Percentiles rank a stretch among this genome's conserved stretches.
Conservation (phyloP, 1,140 invertebrate species). For the Schlechtendalia chinensis region DNA sequence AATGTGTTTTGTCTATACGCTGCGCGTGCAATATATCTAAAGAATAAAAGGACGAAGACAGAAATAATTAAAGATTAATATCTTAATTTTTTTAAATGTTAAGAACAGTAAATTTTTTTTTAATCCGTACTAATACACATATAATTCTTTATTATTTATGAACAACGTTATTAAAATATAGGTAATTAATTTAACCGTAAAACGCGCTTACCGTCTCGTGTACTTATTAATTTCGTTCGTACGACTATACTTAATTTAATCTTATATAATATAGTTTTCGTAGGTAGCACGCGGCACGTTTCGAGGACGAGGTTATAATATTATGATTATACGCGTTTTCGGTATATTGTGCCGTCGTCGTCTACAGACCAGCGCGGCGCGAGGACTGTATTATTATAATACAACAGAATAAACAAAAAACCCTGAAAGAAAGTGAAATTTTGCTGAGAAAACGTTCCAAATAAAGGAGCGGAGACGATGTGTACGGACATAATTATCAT, state of each 20-base stretch:
- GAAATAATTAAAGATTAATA: no score
- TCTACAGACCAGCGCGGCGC: neutral
- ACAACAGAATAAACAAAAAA: slow-evolving; percentile 19
- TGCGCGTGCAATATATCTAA: no score
- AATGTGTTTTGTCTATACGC: no score
- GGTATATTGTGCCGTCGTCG: neutral
- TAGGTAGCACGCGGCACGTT: neutral
- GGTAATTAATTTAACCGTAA: neutral
- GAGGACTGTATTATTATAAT: no score
- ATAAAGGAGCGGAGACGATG: neutral
- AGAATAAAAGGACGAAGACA: no score
- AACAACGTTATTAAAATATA: no score
- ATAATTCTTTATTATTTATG: neutral
- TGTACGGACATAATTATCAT: no score
- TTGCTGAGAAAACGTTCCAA: neutral
- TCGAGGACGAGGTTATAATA: neutral
- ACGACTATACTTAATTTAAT: neutral
- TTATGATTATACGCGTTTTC: neutral
- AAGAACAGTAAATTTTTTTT: neutral
- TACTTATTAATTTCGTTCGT: neutral
- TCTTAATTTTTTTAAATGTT: no score
- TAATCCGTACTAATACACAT: no score
- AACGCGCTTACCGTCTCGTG: neutral
- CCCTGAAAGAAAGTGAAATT: neutral
- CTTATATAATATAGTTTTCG: slow-evolving; percentile 1